phyloP scores from a whole-genome alignment of 2,113 vertebrate genomes.

The Desmodus rotundus region DNA sequence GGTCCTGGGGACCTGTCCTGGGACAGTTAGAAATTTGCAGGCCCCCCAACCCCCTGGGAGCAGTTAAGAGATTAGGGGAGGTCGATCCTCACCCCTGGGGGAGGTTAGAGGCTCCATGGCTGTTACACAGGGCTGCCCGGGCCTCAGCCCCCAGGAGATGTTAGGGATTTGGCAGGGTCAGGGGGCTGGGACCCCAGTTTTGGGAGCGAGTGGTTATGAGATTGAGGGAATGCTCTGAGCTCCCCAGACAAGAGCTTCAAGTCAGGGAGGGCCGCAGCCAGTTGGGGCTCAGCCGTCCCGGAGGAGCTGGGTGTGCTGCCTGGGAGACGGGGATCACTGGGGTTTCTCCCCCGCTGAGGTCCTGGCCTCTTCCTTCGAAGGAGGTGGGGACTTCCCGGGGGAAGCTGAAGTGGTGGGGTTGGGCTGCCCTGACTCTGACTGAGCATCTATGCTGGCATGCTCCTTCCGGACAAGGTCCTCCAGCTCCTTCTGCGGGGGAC shows the following conservation, averaged over 20 bases:
- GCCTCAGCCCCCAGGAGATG: not conserved
- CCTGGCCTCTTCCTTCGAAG: conserved; percentile 37
- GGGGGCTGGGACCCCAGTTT: not conserved
- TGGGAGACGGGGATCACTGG: not conserved
- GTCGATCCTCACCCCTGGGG: not conserved
- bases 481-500: conserved; percentile 83
- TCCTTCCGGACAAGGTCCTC: conserved; percentile 88
- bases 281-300: not conserved
- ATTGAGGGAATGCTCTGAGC: not conserved
- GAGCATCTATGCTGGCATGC: conserved; percentile 85
- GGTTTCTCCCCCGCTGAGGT: not conserved
- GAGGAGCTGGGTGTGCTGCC: not conserved
- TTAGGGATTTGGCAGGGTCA: not conserved
- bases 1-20: not conserved
- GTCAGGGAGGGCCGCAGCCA: conserved; percentile 1
- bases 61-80: conserved; percentile 55
- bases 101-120: not conserved
- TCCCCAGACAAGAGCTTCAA: not conserved
- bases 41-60: not conserved
- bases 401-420: conserved; percentile 37
- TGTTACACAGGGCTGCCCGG: not conserved
- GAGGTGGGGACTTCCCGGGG: conserved; percentile 37
- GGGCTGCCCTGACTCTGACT: not conserved
- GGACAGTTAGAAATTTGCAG: not conserved
- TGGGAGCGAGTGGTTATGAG: not conserved